Base-by-base conservation (phyloP, 2,797 vertebrate species). In the Varecia variegata region DNA sequence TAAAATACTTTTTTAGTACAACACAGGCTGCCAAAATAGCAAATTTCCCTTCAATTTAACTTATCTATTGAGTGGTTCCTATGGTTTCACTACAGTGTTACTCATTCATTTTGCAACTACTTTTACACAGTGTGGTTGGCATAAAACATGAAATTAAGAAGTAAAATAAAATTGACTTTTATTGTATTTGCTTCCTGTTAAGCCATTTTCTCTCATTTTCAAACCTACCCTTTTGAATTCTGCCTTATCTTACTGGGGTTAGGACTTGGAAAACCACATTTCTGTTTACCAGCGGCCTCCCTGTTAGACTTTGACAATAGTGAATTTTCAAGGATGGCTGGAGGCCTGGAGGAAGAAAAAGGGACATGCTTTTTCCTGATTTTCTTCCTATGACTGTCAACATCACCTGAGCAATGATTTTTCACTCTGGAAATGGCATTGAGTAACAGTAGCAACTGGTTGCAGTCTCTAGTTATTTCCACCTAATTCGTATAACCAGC, bases 131-230 rank as follows among this genome's bases (percentile, higher is more conserved):
- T 90, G 4, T 80, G 35, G 81, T 86, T 73, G 73, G 13, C 68
- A 71, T 92, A 74, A 71, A 92, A 84, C 68, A 71, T 73, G 79
- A 25, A 94, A 81, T 80, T 93, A 84, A 86, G 40, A 87, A 65
- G 58, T 86, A 87, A 93, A 68, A 56, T 76, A 94, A 77, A 91
- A 88, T 88, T 56, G 84, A 54, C 35, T 97, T 97, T 95, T 38
- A 62, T 73, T 3, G 20, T 71, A 90, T 92, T 50, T 90, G 30
- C 27, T 93, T 56, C 9, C 74, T 60, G 74, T 67, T 84, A 95
- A 93, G 40, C 13, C 27, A 87, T 80, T 91, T 89, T 91, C 18
- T 94, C 68, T 77, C 32, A 38, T 30, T 79, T 96, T 94, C 47
- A 84, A 80, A 54, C 17, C 1, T 45, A 81, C n/a, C 81, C 6